A percentile compares a stretch with the other conserved stretches of the same genome.
These are phyloP conservation scores for Limonius californicus DNA, from an alignment of 1,140 invertebrate genomes.

Conservation along the genomic window DNA sequence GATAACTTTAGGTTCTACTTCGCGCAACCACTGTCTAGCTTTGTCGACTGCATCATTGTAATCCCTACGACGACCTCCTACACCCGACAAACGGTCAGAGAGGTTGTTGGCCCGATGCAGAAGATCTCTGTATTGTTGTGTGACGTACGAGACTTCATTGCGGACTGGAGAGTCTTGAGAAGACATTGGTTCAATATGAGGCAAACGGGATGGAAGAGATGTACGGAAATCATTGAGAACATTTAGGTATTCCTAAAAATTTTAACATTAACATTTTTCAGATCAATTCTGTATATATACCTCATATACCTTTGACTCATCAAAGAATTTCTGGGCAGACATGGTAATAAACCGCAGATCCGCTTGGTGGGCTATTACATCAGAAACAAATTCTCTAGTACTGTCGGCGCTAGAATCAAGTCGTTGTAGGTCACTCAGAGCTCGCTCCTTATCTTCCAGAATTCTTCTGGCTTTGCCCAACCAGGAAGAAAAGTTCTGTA, in stretches of 20 bases:
- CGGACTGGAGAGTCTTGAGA: constrained; percentile 66
- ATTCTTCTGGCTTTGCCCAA: constrained; percentile 72
- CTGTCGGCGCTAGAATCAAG: constrained; percentile 68
- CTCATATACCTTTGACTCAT: constrained; percentile 74
- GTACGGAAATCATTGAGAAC: constrained; percentile 82
- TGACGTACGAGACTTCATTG: constrained; percentile 67
- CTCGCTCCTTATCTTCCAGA: constrained; percentile 82
- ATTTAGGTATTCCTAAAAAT: constrained; percentile 66
- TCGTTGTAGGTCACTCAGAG: constrained; percentile 72
- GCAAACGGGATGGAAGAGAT: constrained; percentile 70
- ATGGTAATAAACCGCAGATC: constrained; percentile 92
- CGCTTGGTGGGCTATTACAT: constrained; percentile 92
- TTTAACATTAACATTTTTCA: constrained; percentile 14
- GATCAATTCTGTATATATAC: constrained; percentile 21
- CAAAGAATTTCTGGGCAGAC: constrained; percentile 91
- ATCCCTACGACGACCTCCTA: constrained; percentile 74
- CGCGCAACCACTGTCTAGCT: constrained; percentile 76
- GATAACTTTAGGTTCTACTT: constrained; percentile 72
- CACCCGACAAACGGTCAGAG: constrained; percentile 70
- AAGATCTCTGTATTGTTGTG: constrained; percentile 71
- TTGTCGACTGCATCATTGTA: constrained; percentile 82
- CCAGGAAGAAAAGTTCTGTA: constrained; percentile 81
- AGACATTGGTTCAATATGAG: constrained; percentile 66
- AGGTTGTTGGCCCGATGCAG: constrained; percentile 76
- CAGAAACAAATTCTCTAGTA: constrained; percentile 83